A percentile compares a stretch with the other conserved stretches of the same genome.
Conservation (phyloP, 2,113 vertebrate genomes). For the Capricornis sumatraensis region DNA sequence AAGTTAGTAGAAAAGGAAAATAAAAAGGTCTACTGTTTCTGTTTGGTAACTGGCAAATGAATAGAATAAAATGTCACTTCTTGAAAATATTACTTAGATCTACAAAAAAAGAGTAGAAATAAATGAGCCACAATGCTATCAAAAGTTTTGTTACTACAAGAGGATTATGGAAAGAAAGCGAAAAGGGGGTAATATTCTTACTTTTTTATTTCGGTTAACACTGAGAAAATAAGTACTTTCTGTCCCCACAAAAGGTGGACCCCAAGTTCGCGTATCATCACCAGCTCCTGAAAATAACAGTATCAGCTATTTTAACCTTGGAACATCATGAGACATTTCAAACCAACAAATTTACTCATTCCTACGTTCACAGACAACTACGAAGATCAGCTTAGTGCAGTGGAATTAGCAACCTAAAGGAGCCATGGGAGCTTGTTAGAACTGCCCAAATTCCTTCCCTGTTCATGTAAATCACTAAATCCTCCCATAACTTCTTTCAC, state of each 20-base stretch:
- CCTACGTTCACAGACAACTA: background rate
- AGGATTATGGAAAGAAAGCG: background rate
- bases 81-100: conserved; percentile 27
- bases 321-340: background rate
- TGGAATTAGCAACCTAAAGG: background rate
- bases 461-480: background rate
- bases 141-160: background rate
- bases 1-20: conserved; percentile 9
- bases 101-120: background rate
- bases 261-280: conserved; percentile 95
- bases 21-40: conserved; percentile 3
- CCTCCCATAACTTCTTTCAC: background rate
- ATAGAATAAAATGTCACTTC: background rate
- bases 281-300: conserved; percentile 85
- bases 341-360: background rate
- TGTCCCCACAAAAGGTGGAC: conserved; percentile 89
- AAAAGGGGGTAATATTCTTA: conserved; percentile 64
- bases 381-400: background rate
- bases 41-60: background rate
- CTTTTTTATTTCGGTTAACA: conserved; percentile 97
- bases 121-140: background rate
- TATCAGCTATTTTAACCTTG: background rate
- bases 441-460: background rate
- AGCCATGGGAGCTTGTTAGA: background rate
- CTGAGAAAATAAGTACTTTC: conserved; percentile 97